Base-by-base conservation (phyloP, 2,888 invertebrate species). In the Mechanitis messenoides region DNA sequence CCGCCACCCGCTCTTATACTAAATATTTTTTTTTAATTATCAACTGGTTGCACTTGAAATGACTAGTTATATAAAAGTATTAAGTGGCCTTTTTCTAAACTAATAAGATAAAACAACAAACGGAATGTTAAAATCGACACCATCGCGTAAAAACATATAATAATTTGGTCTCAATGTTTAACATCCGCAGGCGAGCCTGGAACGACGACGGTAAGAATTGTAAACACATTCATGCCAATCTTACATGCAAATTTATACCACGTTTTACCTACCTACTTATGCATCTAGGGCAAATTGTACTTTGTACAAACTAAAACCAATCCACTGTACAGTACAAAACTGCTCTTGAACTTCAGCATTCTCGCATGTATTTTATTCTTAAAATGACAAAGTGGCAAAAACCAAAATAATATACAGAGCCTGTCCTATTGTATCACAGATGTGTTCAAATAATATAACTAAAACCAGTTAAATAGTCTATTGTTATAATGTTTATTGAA, bases 121-220 rank as follows among this genome's bases (percentile, higher is more conserved):
- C 87, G 89, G 89, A 90, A 89, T 90, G 89, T 85, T 89, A 89
- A 87, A 87, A 90, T 89, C 89, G 89, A 90, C 74, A 88, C 89
- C 89, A 89, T 88, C 84, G 79, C 88, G 76, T 74, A 79, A 77
- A 81, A 90, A 90, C 89, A 90, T 89, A 90, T 90, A 87, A 87
- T 86, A 80, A 87, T 85, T 88, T 88, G 89, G 89, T 89, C 87
- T 89, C 89, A 89, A 90, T 87, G 83, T 78, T 20, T 88, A 89
- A 89, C 89, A 86, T 74, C 85, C 89, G 83, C 78, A 75, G 80
- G 83, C 80, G 79, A 80, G 74, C 78, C 80, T 74, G 83, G 74
- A 78, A 78, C 83, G 79, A 81, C 79, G 80, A 82, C 80, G 76
- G 76, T 79, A 78, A 80, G 80, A 82, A 81, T 78, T 77, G 77